These are phyloP conservation scores for Cossypha dichroa DNA, from an alignment of 2,797 vertebrate genomes.

Conservation along the genomic window DNA sequence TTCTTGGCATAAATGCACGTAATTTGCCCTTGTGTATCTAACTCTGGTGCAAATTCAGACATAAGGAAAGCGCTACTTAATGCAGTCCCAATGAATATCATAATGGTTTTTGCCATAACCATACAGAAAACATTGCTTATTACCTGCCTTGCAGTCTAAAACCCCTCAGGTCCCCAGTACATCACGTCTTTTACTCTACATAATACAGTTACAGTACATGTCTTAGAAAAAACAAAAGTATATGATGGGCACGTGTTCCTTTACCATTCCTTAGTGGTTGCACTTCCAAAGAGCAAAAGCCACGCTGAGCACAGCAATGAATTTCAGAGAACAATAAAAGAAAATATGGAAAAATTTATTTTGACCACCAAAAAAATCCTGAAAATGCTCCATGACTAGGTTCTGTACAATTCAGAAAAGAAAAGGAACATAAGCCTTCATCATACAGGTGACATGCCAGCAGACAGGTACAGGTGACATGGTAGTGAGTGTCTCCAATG, in stretches of 20 bases:
- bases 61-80: constrained; percentile 50
- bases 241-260: background rate
- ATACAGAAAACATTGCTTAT: background rate
- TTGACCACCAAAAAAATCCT: background rate
- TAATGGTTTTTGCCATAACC: constrained; percentile 34
- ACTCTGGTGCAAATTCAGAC: constrained; percentile 43
- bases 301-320: background rate
- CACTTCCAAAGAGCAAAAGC: background rate
- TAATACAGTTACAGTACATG: background rate
- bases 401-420: background rate
- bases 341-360: background rate
- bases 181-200: background rate
- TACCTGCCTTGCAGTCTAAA: background rate
- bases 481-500: background rate
- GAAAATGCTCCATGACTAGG: background rate
- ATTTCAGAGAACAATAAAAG: background rate
- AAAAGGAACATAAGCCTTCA: background rate
- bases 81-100: constrained; percentile 9
- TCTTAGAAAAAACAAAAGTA: background rate
- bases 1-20: constrained; percentile 27
- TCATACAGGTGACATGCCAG: background rate
- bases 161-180: background rate
- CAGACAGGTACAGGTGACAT: background rate
- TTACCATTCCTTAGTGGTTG: background rate
- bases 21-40: constrained; percentile 44